Evolutionary conservation across 2,113 vertebrate species (phyloP).

Genomic region (Crocuta crocuta): DNA sequence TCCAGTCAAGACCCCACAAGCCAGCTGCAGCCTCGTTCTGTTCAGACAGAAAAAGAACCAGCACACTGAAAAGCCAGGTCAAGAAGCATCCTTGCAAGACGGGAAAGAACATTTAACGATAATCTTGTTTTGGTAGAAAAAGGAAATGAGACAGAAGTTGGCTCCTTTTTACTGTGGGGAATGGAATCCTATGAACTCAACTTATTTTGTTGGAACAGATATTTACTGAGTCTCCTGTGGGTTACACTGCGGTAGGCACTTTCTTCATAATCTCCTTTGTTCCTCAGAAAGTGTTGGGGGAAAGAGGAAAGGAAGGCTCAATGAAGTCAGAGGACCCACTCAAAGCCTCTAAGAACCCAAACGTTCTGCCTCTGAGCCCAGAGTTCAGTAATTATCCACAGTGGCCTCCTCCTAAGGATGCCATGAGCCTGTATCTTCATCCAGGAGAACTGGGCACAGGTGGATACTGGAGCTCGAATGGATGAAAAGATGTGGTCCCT

Average conservation of each 20-base stretch:
- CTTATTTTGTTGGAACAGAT: conserved; percentile 38
- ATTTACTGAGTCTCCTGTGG: conserved; percentile 13
- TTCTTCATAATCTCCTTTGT: not conserved
- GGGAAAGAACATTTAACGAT: conserved; percentile 51
- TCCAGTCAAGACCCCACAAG: not conserved
- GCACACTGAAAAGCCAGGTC: not conserved
- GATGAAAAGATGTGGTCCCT: not conserved
- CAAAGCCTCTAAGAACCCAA: not conserved
- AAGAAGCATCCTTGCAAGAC: conserved; percentile 25
- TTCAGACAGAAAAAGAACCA: not conserved
- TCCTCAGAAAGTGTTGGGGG: not conserved
- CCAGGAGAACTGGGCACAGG: not conserved
- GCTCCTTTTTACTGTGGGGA: conserved; percentile 13
- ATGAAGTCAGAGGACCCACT: not conserved
- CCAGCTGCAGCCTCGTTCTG: conserved; percentile 36
- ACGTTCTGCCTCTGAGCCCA: not conserved
- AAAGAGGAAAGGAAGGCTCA: not conserved
- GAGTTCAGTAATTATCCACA: not conserved
- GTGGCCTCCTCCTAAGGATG: not conserved
- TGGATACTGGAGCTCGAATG: not conserved
- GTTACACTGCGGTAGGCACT: not conserved
- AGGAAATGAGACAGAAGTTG: conserved; percentile 60
- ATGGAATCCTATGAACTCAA: conserved; percentile 43
- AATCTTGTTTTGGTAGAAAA: conserved; percentile 59
- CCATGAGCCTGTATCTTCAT: too few relatives aligned